Percentiles rank a stretch among this genome's conserved stretches.
These are phyloP conservation scores for Diabrotica undecimpunctata DNA, from an alignment of 1,140 invertebrate genomes.

Conservation along the genomic window DNA sequence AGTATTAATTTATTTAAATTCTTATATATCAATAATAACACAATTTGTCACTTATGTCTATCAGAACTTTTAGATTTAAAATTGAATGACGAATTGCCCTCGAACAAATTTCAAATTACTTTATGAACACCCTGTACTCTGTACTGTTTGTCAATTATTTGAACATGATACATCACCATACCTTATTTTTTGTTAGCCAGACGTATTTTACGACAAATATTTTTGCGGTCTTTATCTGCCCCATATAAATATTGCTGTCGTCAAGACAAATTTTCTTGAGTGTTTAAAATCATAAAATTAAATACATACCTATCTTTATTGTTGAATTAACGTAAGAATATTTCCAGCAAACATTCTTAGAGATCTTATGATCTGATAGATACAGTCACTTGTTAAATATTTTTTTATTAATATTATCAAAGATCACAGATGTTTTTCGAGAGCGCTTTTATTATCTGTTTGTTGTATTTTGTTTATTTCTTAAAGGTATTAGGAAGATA, in stretches of 20 bases:
- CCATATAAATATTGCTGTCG: background rate
- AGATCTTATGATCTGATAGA: conserved; percentile 2
- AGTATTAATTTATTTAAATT: too few species aligned
- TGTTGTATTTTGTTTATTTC: background rate
- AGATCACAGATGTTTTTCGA: background rate
- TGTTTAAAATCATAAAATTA: background rate
- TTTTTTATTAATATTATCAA: background rate
- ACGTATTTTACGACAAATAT: background rate
- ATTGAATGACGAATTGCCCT: too few species aligned
- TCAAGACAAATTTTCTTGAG: background rate
- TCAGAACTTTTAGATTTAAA: too few species aligned
- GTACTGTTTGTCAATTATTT: too few species aligned
- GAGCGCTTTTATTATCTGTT: background rate
- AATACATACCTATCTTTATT: background rate
- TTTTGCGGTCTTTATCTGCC: background rate
- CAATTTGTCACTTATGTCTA: too few species aligned
- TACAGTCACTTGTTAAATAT: background rate
- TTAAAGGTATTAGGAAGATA: background rate
- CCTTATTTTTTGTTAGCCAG: too few species aligned
- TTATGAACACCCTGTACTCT: too few species aligned
- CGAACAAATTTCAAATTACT: too few species aligned
- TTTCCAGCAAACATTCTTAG: background rate
- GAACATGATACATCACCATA: too few species aligned
- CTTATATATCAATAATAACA: too few species aligned
- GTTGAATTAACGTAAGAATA: background rate